phyloP scores from a whole-genome alignment of 1,140 invertebrate species.

The Psilanteris sp. region DNA sequence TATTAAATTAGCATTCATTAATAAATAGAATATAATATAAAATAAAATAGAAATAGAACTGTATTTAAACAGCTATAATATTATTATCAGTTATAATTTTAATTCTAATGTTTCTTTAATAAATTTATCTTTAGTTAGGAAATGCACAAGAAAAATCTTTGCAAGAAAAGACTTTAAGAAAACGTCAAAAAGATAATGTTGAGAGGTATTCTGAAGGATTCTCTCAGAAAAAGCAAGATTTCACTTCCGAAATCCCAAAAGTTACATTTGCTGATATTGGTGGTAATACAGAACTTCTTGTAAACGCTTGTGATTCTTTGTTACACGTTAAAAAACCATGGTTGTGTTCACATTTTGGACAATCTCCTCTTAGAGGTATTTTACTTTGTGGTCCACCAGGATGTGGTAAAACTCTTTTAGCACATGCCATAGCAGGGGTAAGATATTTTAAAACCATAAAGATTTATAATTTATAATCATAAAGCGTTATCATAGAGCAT shows the following conservation, averaged over 20 bases:
- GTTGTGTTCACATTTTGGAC: constrained; percentile 88
- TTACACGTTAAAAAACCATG: constrained; percentile 92
- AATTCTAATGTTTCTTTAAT: neutral
- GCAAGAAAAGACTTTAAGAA: constrained; percentile 70
- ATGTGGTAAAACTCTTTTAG: constrained; percentile 68
- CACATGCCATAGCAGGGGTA: constrained; percentile 88
- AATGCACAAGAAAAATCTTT: constrained; percentile 21
- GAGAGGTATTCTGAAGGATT: constrained; percentile 62
- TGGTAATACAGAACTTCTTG: constrained; percentile 85
- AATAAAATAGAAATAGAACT: no score
- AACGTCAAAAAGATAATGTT: constrained; percentile 76
- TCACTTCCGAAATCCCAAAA: constrained; percentile 73
- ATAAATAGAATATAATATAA: no score
- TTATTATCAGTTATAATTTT: no score
- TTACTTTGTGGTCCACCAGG: constrained; percentile 97
- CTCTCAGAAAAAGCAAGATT: constrained; percentile 67
- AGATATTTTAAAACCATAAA: constrained; percentile 68
- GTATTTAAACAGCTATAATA: no score
- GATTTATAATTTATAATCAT: no score
- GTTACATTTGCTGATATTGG: constrained; percentile 88
- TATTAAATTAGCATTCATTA: no score
- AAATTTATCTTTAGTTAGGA: constrained; percentile 8
- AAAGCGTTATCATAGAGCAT: no score
- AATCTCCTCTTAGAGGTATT: constrained; percentile 87
- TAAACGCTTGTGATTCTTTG: constrained; percentile 89